A percentile compares a stretch with the other conserved stretches of the same genome.
These are phyloP conservation scores for Sphenodon punctatus DNA, from an alignment of 2,797 vertebrate genomes.

Conservation along the genomic window DNA sequence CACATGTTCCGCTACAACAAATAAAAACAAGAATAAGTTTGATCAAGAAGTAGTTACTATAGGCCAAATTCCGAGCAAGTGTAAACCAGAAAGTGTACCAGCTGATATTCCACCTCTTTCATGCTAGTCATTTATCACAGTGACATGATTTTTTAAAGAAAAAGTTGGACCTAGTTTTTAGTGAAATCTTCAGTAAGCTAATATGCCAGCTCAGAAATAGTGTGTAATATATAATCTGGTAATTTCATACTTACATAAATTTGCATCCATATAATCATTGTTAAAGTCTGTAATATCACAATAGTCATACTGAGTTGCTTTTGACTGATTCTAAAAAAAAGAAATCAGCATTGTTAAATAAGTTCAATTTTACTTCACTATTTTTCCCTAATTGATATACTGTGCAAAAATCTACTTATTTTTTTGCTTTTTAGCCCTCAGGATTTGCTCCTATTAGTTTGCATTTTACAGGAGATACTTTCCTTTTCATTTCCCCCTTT, in stretches of 20 bases:
- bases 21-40: background rate
- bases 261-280: background rate
- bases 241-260: background rate
- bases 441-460: background rate
- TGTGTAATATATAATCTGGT: background rate
- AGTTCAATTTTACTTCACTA: background rate
- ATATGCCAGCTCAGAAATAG: background rate
- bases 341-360: background rate
- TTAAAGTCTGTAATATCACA: background rate
- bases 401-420: background rate
- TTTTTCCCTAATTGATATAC: background rate
- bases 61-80: background rate
- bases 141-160: background rate
- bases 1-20: slow-evolving; percentile 19
- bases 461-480: background rate
- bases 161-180: background rate
- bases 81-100: background rate
- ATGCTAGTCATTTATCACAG: background rate
- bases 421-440: background rate
- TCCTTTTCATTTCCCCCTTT: no score
- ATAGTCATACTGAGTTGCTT: background rate
- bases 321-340: background rate
- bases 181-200: background rate
- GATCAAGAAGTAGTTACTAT: background rate
- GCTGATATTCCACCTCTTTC: background rate